Conservation (phyloP, 2,888 invertebrate species). For the Dicyrtoma fusca region DNA sequence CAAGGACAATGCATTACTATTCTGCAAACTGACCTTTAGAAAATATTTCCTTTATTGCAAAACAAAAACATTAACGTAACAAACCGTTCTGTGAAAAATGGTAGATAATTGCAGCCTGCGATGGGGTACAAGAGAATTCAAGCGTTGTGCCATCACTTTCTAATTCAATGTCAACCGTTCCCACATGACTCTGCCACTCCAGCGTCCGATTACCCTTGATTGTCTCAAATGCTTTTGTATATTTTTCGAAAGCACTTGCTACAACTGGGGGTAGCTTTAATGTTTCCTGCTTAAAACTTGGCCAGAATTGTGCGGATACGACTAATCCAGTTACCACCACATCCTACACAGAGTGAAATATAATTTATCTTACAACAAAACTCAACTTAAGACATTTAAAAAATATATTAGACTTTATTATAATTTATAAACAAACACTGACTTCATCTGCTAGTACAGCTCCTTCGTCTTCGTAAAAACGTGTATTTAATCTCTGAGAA, state of each 20-base stretch:
- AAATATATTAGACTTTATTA: neutral
- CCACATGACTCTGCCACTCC: constrained; percentile 91
- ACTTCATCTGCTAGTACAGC: constrained; percentile 55
- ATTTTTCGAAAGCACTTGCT: constrained; percentile 78
- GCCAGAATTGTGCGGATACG: constrained; percentile 99
- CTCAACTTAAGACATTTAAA: neutral
- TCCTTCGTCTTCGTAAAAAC: constrained; percentile 66
- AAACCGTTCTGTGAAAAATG: constrained; percentile 85
- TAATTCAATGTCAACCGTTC: constrained; percentile 86
- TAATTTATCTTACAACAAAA: constrained; percentile 5
- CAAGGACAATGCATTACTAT: neutral
- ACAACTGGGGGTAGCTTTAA: constrained; percentile 81
- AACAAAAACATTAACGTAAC: constrained; percentile 45
- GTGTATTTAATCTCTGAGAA: constrained; percentile 88
- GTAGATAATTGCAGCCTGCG: constrained; percentile 91
- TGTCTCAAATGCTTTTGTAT: constrained; percentile 87
- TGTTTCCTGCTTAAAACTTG: constrained; percentile 91
- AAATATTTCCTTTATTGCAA: neutral
- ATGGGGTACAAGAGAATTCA: constrained; percentile 83
- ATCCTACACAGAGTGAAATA: constrained; percentile 60
- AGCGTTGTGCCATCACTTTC: constrained; percentile 80
- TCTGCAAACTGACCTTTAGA: neutral
- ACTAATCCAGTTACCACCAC: constrained; percentile 82
- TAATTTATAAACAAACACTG: constrained; percentile 17
- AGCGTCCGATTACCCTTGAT: constrained; percentile 85